Evolutionary conservation across 1,140 invertebrate genomes (phyloP).

Genomic region (Myzus persicae): DNA sequence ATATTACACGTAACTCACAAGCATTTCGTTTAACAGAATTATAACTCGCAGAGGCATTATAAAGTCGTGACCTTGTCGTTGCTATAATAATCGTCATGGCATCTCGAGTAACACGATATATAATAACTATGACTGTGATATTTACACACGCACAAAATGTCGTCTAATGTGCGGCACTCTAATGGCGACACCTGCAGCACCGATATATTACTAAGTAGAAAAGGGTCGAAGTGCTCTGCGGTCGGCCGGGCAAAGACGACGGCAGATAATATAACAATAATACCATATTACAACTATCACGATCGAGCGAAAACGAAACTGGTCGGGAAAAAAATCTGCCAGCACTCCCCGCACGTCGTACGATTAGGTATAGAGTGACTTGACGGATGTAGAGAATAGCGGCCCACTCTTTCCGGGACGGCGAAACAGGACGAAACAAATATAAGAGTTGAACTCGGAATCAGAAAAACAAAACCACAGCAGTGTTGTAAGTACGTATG

Average conservation of each 20-base stretch:
- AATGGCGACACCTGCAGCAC: neutral
- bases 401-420: neutral
- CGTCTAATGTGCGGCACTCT: neutral
- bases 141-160: neutral
- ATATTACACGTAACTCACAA: too few species aligned
- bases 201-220: neutral
- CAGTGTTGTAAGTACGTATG: neutral
- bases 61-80: too few species aligned
- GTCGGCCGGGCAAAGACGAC: neutral
- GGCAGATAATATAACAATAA: neutral
- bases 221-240: neutral
- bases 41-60: neutral
- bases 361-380: too few species aligned
- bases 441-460: neutral
- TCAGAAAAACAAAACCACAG: slow-evolving; percentile 11
- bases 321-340: neutral
- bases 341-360: neutral
- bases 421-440: neutral
- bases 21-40: too few species aligned
- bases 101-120: neutral
- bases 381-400: neutral
- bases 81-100: neutral
- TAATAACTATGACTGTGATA: neutral
- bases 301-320: neutral
- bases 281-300: neutral